Percentiles rank a stretch among this genome's conserved stretches.
These are phyloP conservation scores for Pantelozetes paolii DNA, from an alignment of 2,888 invertebrate genomes.

Conservation along the genomic window DNA sequence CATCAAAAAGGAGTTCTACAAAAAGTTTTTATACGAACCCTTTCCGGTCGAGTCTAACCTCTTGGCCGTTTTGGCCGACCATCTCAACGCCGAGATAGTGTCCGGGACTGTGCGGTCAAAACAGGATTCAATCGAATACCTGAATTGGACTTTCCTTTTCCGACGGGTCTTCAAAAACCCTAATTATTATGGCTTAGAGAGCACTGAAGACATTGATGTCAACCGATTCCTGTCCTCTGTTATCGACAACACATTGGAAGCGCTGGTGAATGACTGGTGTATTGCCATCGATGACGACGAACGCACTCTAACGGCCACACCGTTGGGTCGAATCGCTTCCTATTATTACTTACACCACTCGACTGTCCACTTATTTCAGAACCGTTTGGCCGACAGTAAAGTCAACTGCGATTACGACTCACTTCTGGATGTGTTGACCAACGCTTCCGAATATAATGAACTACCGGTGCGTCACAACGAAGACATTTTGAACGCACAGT, in stretches of 20 bases:
- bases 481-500: slow-evolving; percentile 81
- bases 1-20: slow-evolving; percentile 96
- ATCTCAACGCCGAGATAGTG: slow-evolving; percentile 88
- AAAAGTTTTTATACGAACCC: slow-evolving; percentile 97
- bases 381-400: slow-evolving; percentile 62
- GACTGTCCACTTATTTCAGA: slow-evolving; percentile 78
- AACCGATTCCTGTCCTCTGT: slow-evolving; percentile 69
- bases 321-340: slow-evolving; percentile 88
- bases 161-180: slow-evolving; percentile 86
- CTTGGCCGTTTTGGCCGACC: slow-evolving; percentile 84
- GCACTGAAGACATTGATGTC: slow-evolving; percentile 60
- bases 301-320: slow-evolving; percentile 62
- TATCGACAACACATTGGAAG: slow-evolving; percentile 71
- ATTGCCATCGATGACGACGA: slow-evolving; percentile 68
- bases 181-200: slow-evolving; percentile 75
- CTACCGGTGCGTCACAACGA: slow-evolving; percentile 97
- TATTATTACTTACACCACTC: slow-evolving; percentile 93
- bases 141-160: slow-evolving; percentile 99
- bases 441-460: slow-evolving; percentile 81
- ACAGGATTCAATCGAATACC: slow-evolving; percentile 88
- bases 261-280: slow-evolving; percentile 72
- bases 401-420: slow-evolving; percentile 59
- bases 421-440: slow-evolving; percentile 71
- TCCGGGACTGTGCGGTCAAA: slow-evolving; percentile 90
- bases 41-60: slow-evolving; percentile 98